Conservation (phyloP, 2,113 vertebrate genomes). For the Shinisaurus crocodilurus region DNA sequence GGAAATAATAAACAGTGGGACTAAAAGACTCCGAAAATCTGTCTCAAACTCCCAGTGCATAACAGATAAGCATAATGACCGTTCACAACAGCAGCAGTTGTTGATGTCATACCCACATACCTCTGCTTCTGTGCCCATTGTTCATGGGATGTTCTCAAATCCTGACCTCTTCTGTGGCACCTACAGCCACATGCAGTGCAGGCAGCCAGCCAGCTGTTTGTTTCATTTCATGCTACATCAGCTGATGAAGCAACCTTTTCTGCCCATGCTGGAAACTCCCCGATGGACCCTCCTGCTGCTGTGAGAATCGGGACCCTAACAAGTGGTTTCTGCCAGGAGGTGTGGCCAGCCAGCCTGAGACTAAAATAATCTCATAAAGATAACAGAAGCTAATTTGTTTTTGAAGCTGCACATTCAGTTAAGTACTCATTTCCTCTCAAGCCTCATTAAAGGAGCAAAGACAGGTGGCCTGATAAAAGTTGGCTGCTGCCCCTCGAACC, state of each 20-base stretch:
- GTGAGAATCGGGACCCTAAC: slow-evolving; percentile 55
- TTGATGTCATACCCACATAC: background rate
- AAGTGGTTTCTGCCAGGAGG: slow-evolving; percentile 54
- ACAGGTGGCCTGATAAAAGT: slow-evolving; percentile 67
- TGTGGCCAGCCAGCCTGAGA: slow-evolving; percentile 59
- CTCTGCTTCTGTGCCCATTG: background rate
- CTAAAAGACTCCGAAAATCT: background rate
- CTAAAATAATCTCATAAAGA: slow-evolving; percentile 62
- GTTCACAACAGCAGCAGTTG: background rate
- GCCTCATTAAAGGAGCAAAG: slow-evolving; percentile 64
- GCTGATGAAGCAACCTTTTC: background rate
- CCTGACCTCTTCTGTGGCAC: too few relatives aligned
- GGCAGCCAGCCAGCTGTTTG: background rate
- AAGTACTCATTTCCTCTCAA: slow-evolving; percentile 69
- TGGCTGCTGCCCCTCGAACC: slow-evolving; percentile 60
- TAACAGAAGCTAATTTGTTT: slow-evolving; percentile 69
- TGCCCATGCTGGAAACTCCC: slow-evolving; percentile 27
- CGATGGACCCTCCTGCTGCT: slow-evolving; percentile 23
- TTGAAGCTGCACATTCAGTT: slow-evolving; percentile 67
- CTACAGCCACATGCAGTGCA: too few relatives aligned
- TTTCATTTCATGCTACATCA: background rate
- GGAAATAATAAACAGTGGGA: background rate
- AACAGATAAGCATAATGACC: background rate
- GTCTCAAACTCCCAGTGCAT: background rate
- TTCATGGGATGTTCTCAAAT: background rate